These are phyloP conservation scores for Helarctos malayanus DNA, from an alignment of 2,797 vertebrate genomes.

Conservation along the genomic window DNA sequence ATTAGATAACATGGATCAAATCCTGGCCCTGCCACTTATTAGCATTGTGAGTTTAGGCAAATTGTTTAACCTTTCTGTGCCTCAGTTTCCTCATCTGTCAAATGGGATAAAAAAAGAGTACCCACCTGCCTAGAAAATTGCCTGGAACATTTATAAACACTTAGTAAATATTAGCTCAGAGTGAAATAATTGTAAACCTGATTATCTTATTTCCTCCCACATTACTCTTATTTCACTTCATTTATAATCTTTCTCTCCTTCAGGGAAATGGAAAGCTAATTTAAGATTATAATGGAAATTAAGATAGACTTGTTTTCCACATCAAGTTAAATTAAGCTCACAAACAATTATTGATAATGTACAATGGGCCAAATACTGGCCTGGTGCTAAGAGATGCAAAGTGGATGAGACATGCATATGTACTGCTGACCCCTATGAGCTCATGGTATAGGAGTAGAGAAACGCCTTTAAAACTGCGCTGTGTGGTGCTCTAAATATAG, in stretches of 20 bases:
- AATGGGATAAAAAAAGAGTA: not conserved
- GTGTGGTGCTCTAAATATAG: not conserved
- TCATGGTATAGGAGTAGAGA: not conserved
- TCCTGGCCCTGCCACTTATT: not conserved
- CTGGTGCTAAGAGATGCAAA: not conserved
- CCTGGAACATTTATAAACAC: not conserved
- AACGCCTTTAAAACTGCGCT: not conserved
- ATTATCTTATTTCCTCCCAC: slow-evolving; percentile 55
- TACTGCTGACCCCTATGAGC: not conserved
- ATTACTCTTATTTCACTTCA: slow-evolving; percentile 50
- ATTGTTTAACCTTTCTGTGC: not conserved
- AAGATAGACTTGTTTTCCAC: slow-evolving; percentile 62
- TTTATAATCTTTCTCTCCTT: slow-evolving; percentile 46
- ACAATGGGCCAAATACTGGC: not conserved
- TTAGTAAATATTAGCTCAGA: slow-evolving; percentile 48
- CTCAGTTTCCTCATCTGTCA: slow-evolving; percentile 21
- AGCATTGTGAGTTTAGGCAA: not conserved
- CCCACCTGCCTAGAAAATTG: not conserved
- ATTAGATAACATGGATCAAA: not conserved
- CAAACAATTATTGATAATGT: slow-evolving; percentile 2
- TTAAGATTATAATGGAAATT: slow-evolving; percentile 61
- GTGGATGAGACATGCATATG: accelerated
- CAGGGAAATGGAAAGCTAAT: slow-evolving; percentile 55
- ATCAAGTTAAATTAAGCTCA: slow-evolving; percentile 53
- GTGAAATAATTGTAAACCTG: slow-evolving; percentile 16